phyloP scores from a whole-genome alignment of 2,113 vertebrate genomes.

The Vulpes lagopus region DNA sequence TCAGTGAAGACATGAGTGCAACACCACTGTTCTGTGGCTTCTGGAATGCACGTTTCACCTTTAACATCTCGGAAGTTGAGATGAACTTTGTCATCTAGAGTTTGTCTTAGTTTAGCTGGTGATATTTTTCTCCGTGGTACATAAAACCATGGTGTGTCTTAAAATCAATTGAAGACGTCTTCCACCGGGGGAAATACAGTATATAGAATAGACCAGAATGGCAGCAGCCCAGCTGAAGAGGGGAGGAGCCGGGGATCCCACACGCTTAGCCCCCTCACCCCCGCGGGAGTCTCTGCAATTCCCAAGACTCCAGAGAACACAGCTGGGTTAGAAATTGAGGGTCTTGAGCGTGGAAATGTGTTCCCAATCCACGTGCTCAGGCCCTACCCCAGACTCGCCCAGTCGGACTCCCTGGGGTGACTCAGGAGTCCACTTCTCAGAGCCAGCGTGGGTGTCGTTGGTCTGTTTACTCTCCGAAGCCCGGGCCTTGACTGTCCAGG shows the following conservation, averaged over 20 bases:
- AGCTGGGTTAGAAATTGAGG: not conserved
- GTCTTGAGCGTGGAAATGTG: not conserved
- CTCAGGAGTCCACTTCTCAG: not conserved
- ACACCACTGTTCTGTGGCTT: not conserved
- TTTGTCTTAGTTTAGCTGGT: not conserved
- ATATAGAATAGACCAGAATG: not conserved
- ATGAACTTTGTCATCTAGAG: not conserved
- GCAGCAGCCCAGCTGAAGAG: not conserved
- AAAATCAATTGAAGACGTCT: not conserved
- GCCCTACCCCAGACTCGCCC: fast-evolving
- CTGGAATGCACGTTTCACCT: not conserved
- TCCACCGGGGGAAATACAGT: too few relatives aligned
- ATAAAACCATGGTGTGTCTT: not conserved
- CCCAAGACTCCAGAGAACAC: not conserved
- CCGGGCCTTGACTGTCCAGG: not conserved
- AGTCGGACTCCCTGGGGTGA: not conserved
- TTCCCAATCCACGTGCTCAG: not conserved
- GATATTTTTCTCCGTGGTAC: not conserved
- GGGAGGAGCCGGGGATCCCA: not conserved
- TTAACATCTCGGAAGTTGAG: not conserved
- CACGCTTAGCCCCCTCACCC: fast-evolving
- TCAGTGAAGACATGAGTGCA: fast-evolving
- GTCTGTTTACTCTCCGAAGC: not conserved
- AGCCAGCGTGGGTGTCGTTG: not conserved
- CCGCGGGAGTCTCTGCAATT: fast-evolving